Conservation (phyloP, 2,113 vertebrate species). For the Blennius ocellaris region DNA sequence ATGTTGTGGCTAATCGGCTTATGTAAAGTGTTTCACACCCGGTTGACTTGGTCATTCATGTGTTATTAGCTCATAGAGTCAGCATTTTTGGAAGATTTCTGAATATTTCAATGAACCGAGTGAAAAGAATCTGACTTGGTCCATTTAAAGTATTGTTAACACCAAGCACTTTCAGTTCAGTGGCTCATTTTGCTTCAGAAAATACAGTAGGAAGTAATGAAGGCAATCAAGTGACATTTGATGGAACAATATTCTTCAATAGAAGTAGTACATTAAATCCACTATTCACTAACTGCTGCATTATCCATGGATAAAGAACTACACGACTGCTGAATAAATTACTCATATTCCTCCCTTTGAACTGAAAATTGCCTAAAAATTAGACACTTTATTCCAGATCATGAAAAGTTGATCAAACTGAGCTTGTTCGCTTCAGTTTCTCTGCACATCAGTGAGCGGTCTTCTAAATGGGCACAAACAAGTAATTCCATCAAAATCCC, state of each 20-base stretch:
- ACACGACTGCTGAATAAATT: constrained; percentile 13
- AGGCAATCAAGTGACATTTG: constrained; percentile 41
- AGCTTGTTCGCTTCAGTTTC: constrained; percentile 37
- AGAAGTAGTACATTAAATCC: constrained; percentile 20
- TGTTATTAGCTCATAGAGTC: constrained; percentile 5
- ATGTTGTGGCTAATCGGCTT: too few species aligned
- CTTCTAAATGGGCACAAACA: constrained; percentile 33
- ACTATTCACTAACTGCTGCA: constrained; percentile 13
- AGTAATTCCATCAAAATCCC: constrained; percentile 34
- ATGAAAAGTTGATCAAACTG: constrained; percentile 41
- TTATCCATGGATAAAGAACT: constrained; percentile 16
- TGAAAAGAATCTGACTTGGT: constrained; percentile 37
- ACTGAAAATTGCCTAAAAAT: constrained; percentile 14
- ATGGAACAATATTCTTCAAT: constrained; percentile 21
- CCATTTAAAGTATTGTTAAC: constrained; percentile 55
- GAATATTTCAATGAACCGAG: constrained; percentile 29
- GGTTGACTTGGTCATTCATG: background rate
- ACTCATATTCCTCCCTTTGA: constrained; percentile 12
- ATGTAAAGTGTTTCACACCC: constrained; percentile 13
- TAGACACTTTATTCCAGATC: constrained; percentile 10
- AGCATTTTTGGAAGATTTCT: constrained; percentile 13
- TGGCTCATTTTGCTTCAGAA: constrained; percentile 37
- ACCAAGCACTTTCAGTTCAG: constrained; percentile 25
- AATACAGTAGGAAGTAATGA: constrained; percentile 15
- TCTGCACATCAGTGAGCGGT: constrained; percentile 40